Percentiles rank a stretch among this genome's conserved stretches.
phyloP scores from a whole-genome alignment of 2,888 invertebrate genomes.

The Drosophila mimica region DNA sequence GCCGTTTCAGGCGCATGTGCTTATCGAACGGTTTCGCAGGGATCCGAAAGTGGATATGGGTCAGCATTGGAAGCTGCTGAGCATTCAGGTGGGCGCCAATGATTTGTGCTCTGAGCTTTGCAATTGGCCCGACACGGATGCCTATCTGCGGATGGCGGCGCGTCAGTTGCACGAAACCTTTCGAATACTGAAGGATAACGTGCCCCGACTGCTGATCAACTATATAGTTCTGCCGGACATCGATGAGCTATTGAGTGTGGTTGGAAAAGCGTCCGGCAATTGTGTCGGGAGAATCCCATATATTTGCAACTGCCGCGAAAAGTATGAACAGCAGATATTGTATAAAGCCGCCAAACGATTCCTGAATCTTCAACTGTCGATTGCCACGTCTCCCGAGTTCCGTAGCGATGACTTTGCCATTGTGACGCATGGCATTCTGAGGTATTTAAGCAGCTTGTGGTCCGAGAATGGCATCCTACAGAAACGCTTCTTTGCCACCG shows the following conservation, averaged over 20 bases:
- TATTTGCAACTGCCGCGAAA: slow-evolving; percentile 15
- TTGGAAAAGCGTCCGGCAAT: neutral
- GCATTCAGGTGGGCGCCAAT: slow-evolving; percentile 87
- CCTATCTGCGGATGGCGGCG: slow-evolving; percentile 85
- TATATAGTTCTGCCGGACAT: slow-evolving; percentile 86
- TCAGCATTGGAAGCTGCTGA: slow-evolving; percentile 88
- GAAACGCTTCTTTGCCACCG: slow-evolving; percentile 19
- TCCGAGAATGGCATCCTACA: slow-evolving; percentile 15
- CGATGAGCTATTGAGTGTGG: slow-evolving; percentile 21
- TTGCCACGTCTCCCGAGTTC: slow-evolving; percentile 34
- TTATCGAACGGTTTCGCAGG: slow-evolving; percentile 86
- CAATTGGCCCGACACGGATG: slow-evolving; percentile 83
- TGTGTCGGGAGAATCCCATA: slow-evolving; percentile 3
- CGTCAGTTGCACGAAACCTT: slow-evolving; percentile 84
- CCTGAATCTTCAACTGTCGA: neutral
- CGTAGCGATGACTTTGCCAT: slow-evolving; percentile 48
- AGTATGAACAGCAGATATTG: neutral
- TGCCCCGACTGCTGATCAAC: slow-evolving; percentile 87
- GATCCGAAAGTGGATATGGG: slow-evolving; percentile 86
- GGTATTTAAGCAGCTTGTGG: slow-evolving; percentile 34
- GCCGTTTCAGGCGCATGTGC: slow-evolving; percentile 86
- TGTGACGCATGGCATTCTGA: slow-evolving; percentile 28
- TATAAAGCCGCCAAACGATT: slow-evolving; percentile 14
- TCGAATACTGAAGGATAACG: slow-evolving; percentile 86
- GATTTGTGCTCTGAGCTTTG: slow-evolving; percentile 87